phyloP scores from a whole-genome alignment of 2,797 vertebrate species.

The Sebastes hubbsi region DNA sequence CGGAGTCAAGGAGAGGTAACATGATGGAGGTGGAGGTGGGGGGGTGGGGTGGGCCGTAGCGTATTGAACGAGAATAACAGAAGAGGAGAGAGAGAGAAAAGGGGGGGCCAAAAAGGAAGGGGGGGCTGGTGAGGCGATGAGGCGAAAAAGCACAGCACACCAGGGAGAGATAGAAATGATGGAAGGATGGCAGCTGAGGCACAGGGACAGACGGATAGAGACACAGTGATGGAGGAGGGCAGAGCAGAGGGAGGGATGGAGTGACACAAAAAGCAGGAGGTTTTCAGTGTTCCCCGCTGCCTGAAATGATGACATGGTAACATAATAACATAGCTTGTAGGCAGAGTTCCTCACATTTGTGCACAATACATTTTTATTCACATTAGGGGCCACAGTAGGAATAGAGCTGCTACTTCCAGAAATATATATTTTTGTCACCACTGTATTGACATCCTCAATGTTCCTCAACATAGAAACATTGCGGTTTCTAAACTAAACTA shows the following conservation, averaged over 20 bases:
- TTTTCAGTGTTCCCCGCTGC: constrained; percentile 37
- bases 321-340: constrained; percentile 15
- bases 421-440: neutral
- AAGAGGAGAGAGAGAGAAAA: neutral
- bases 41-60: neutral
- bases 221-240: constrained; percentile 14
- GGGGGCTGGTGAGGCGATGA: constrained; percentile 59
- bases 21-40: neutral
- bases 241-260: constrained; percentile 11
- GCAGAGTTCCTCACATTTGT: constrained; percentile 12
- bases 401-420: neutral
- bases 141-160: constrained; percentile 73
- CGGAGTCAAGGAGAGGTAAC: constrained; percentile 61
- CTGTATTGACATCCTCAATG: neutral
- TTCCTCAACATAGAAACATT: neutral
- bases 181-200: constrained; percentile 69
- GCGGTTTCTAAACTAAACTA: neutral
- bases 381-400: neutral
- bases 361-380: constrained; percentile 23
- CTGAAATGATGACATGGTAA: constrained; percentile 40
- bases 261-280: constrained; percentile 39
- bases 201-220: constrained; percentile 42
- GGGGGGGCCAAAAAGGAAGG: neutral
- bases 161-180: constrained; percentile 73
- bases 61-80: constrained; percentile 36